Conservation (phyloP, 2,797 vertebrate species). For the Emydoidea blandingii region DNA sequence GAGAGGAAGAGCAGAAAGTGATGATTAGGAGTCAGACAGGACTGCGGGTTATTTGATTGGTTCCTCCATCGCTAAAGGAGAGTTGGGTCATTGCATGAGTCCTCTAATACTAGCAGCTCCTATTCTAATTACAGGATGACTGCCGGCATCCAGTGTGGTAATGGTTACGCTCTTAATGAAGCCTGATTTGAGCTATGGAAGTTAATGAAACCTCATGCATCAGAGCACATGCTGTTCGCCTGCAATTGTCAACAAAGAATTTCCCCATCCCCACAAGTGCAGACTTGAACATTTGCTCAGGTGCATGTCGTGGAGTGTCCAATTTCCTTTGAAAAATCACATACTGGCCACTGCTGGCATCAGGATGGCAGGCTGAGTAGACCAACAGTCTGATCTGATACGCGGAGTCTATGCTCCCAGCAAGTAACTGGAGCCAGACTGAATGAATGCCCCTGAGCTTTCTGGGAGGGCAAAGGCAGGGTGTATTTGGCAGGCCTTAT, state of each 20-base stretch:
- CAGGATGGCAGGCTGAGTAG: background rate
- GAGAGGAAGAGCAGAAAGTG: slow-evolving; percentile 46
- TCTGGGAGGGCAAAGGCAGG: background rate
- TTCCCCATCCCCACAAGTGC: background rate
- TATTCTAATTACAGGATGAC: background rate
- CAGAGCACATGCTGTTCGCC: background rate
- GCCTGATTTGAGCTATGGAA: background rate
- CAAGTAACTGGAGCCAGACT: background rate
- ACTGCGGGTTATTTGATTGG: background rate
- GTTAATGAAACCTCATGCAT: background rate
- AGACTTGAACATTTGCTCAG: background rate
- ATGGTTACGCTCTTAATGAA: background rate
- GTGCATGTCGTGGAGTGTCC: background rate
- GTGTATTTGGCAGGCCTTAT: background rate
- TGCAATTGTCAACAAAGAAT: background rate
- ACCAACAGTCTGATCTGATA: background rate
- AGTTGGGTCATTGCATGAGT: background rate
- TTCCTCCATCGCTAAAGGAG: background rate
- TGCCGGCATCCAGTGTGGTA: background rate
- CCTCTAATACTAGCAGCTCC: background rate
- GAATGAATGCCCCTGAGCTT: background rate
- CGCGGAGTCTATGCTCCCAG: background rate
- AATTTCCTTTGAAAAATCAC: background rate
- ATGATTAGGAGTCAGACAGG: background rate
- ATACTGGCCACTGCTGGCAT: background rate